phyloP scores from a whole-genome alignment of 2,888 invertebrate species.

The Schizaphis graminum region DNA sequence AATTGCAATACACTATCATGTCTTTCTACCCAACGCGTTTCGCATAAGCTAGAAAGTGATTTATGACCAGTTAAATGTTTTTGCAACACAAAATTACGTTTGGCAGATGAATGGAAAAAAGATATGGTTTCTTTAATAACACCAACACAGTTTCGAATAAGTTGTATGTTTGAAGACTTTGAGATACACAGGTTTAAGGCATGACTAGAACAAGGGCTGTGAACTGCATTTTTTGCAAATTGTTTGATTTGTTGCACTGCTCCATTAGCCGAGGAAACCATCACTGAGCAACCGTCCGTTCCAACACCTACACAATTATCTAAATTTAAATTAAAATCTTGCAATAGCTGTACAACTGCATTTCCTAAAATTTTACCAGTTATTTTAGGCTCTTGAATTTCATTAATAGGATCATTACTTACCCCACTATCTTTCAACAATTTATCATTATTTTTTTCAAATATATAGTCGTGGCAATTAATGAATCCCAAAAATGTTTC shows the following conservation, averaged over 20 bases:
- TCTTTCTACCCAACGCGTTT: slow-evolving; percentile 58
- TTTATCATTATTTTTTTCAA: slow-evolving; percentile 29
- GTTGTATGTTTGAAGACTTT: slow-evolving; percentile 63
- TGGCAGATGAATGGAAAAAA: slow-evolving; percentile 66
- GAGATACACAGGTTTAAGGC: slow-evolving; percentile 66
- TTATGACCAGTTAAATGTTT: slow-evolving; percentile 62
- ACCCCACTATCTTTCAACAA: slow-evolving; percentile 5
- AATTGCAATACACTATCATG: background rate
- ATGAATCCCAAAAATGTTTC: slow-evolving; percentile 17
- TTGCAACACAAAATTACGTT: slow-evolving; percentile 60
- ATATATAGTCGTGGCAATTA: slow-evolving; percentile 11
- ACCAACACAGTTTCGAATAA: slow-evolving; percentile 65
- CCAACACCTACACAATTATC: slow-evolving; percentile 66
- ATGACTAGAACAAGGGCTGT: slow-evolving; percentile 66
- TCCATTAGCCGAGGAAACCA: slow-evolving; percentile 19
- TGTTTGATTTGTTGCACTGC: slow-evolving; percentile 59
- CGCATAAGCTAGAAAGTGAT: slow-evolving; percentile 15
- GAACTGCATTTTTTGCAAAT: slow-evolving; percentile 57
- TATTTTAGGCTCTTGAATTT: slow-evolving; percentile 25
- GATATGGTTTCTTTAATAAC: slow-evolving; percentile 65
- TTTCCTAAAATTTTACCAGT: slow-evolving; percentile 35
- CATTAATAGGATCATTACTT: slow-evolving; percentile 7
- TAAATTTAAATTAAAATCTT: slow-evolving; percentile 43
- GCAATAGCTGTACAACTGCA: slow-evolving; percentile 29
- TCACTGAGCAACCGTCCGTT: slow-evolving; percentile 67